A percentile compares a stretch with the other conserved stretches of the same genome.
These are phyloP conservation scores for Podotricha telesiphe DNA, from an alignment of 2,888 invertebrate genomes.

Conservation along the genomic window DNA sequence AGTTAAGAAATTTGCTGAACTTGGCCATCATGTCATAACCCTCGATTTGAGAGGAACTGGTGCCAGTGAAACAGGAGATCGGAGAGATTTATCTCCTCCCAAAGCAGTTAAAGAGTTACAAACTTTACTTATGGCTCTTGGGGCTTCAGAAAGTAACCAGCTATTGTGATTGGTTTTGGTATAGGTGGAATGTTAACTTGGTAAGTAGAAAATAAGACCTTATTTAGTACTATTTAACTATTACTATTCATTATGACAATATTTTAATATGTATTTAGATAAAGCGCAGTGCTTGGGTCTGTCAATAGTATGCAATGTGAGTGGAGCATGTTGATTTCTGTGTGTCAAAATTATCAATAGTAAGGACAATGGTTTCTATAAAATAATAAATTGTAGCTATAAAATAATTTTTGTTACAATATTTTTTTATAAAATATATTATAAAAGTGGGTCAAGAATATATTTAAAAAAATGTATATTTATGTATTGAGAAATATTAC, in stretches of 20 bases:
- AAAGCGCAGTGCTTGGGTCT: background rate
- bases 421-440: too few species aligned
- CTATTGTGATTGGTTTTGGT: constrained; percentile 72
- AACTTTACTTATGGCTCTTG: constrained; percentile 64
- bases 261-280: background rate
- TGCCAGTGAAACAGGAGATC: constrained; percentile 69
- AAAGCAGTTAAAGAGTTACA: constrained; percentile 68
- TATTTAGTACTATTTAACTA: background rate
- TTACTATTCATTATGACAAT: background rate
- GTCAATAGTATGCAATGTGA: background rate
- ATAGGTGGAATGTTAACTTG: constrained; percentile 78
- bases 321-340: background rate
- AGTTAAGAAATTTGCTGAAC: constrained; percentile 62
- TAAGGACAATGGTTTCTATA: too few species aligned
- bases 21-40: constrained; percentile 67
- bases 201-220: constrained; percentile 53
- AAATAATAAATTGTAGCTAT: background rate
- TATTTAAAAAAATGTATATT: background rate
- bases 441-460: constrained; percentile 6
- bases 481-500: background rate
- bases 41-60: constrained; percentile 75
- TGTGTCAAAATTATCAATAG: too few species aligned
- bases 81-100: constrained; percentile 68
- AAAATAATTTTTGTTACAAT: background rate
- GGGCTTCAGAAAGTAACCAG: constrained; percentile 64